phyloP scores from a whole-genome alignment of 2,888 invertebrate genomes.

The Parochlus steinenii region DNA sequence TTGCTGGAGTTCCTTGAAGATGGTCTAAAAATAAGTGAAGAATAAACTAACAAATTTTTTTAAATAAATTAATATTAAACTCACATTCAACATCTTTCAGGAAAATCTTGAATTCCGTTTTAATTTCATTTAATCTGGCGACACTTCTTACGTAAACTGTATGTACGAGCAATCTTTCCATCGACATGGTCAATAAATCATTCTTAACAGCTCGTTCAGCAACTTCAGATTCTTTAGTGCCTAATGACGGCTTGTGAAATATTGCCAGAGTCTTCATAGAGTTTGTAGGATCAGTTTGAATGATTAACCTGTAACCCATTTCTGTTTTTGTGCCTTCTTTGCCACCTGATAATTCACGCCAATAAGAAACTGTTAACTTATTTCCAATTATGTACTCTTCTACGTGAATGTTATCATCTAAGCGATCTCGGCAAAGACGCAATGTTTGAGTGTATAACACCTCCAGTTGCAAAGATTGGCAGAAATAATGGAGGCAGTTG shows the following conservation, averaged over 20 bases:
- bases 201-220: slow-evolving; percentile 67
- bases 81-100: slow-evolving; percentile 55
- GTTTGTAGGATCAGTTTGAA: slow-evolving; percentile 74
- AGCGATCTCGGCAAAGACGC: slow-evolving; percentile 68
- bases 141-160: slow-evolving; percentile 87
- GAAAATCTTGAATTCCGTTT: slow-evolving; percentile 36
- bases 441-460: slow-evolving; percentile 77
- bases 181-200: slow-evolving; percentile 78
- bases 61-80: slow-evolving; percentile 18
- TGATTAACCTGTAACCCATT: slow-evolving; percentile 70
- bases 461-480: slow-evolving; percentile 87
- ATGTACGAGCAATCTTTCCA: slow-evolving; percentile 86
- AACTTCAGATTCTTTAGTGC: slow-evolving; percentile 36
- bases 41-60: slow-evolving; percentile 6
- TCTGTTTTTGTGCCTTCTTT: slow-evolving; percentile 59
- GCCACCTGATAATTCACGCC: slow-evolving; percentile 41
- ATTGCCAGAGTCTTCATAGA: slow-evolving; percentile 58
- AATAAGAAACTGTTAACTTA: slow-evolving; percentile 83
- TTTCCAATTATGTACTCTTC: slow-evolving; percentile 84
- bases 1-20: slow-evolving; percentile 82
- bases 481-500: slow-evolving; percentile 77
- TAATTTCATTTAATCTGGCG: slow-evolving; percentile 65
- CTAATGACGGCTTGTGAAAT: slow-evolving; percentile 41
- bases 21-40: slow-evolving; percentile 39
- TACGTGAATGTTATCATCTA: slow-evolving; percentile 76